These are phyloP conservation scores for Cantharis rustica DNA, from an alignment of 2,888 invertebrate species.

Conservation along the genomic window DNA sequence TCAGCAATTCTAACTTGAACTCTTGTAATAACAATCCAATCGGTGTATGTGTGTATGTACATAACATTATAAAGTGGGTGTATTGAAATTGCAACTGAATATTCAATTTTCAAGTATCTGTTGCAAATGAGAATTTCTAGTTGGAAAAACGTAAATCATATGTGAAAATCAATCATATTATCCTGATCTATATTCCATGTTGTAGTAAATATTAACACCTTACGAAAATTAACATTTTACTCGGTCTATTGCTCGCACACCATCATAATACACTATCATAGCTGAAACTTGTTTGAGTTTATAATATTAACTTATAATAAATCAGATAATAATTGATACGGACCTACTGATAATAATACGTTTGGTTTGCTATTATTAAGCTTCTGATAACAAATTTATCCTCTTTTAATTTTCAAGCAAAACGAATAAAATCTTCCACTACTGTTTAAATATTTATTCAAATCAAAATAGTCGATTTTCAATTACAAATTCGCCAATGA, in stretches of 20 bases:
- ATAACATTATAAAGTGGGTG: background rate
- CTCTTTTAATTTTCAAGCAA: background rate
- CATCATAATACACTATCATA: background rate
- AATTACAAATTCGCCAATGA: background rate
- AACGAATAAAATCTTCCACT: background rate
- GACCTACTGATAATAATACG: background rate
- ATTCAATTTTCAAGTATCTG: background rate
- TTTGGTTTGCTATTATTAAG: background rate
- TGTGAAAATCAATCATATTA: background rate
- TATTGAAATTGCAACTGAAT: background rate
- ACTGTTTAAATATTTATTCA: background rate
- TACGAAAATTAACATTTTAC: background rate
- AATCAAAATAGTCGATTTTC: background rate
- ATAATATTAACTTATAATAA: background rate
- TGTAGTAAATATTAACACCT: background rate
- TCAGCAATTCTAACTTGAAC: background rate
- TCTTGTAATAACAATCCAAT: background rate
- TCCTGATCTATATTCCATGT: background rate
- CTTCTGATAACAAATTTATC: background rate
- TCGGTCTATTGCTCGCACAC: background rate
- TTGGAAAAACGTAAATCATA: background rate
- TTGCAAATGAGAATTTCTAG: background rate
- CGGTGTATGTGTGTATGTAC: background rate
- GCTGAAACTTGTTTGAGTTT: background rate
- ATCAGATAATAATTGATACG: background rate